phyloP scores from a whole-genome alignment of 2,888 invertebrate species.

The Catocala sponsa region DNA sequence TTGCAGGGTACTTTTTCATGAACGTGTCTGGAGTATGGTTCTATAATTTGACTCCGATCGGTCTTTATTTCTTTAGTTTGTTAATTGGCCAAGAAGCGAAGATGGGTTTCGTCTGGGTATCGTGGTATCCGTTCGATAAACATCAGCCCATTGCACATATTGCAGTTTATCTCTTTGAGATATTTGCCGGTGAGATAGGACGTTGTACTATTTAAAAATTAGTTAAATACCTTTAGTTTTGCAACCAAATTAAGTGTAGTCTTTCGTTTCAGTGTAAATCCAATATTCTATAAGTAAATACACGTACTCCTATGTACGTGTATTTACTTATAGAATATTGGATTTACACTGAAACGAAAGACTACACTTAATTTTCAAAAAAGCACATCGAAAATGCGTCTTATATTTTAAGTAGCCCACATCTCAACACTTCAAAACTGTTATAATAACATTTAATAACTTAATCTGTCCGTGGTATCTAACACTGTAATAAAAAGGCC shows the following conservation, averaged over 20 bases:
- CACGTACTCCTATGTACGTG: too few relatives aligned
- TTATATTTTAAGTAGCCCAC: conserved; percentile 3
- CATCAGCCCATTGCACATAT: conserved; percentile 69
- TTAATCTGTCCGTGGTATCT: conserved; percentile 35
- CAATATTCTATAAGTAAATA: too few relatives aligned
- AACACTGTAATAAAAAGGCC: conserved; percentile 26
- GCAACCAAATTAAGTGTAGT: too few relatives aligned
- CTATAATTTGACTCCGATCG: conserved; percentile 78
- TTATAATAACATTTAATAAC: conserved; percentile 47
- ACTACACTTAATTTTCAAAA: too few relatives aligned
- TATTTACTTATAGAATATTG: too few relatives aligned
- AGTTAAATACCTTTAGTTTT: background rate
- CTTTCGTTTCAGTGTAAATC: too few relatives aligned
- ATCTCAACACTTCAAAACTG: conserved; percentile 20
- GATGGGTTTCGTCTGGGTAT: conserved; percentile 78
- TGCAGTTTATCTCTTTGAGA: conserved; percentile 77
- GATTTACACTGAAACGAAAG: too few relatives aligned
- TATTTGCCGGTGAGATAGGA: conserved; percentile 71
- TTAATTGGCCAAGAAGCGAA: conserved; percentile 61
- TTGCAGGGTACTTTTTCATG: conserved; percentile 73
- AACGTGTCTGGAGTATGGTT: conserved; percentile 78
- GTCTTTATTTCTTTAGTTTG: conserved; percentile 64
- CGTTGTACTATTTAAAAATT: background rate
- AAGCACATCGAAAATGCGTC: too few relatives aligned
- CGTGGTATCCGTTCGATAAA: conserved; percentile 84